Base-by-base conservation (phyloP, 2,888 invertebrate genomes). In the Caenorhabditis sp. region DNA sequence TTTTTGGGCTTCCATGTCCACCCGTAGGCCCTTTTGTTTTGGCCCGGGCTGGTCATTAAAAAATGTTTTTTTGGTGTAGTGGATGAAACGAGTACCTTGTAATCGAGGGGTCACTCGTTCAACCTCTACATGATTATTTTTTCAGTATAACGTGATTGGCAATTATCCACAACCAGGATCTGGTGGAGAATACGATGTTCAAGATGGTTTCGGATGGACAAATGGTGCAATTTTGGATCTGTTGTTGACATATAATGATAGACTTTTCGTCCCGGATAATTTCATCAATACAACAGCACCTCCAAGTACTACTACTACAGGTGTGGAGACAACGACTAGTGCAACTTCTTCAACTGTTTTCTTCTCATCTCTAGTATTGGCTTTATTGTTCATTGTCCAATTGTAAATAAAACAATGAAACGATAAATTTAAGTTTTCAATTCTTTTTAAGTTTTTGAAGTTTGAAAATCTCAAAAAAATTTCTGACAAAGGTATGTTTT, bases 131-230 rank as follows among this genome's bases (percentile, higher is more conserved):
- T n/a, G n/a, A n/a, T n/a, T n/a, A n/a, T 12, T 21, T 17, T 83
- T 83, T 57, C 76, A 84, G 84, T 85, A 85, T 71, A 76, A 85
- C 66, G 84, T 84, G 20, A 80, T 78, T 60, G 85, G 84, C 5
- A 77, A 66, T 52, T 72, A 78, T 38, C 83, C 85, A 14, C 63
- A 73, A 54, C 84, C 85, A 10, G 85, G 85, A 52, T 73, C 72
- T 8, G 85, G 85, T 17, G 85, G 85, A 61, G 83, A 84, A 58
- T 85, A 85, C 50, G 73, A 81, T 65, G 85, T 85, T 20, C 84
- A 84, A 70, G 81, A 81, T 36, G 86, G 86, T 8, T 86, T 86
- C 59, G 86, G 86, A 25, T 86, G 86, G 86, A 84, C 85, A 10
- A 86, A 86, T 56, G 86, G 86, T 23, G 85, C 82, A 1, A 80